phyloP scores from a whole-genome alignment of 2,888 invertebrate species.

The Crossocerus cetratus region DNA sequence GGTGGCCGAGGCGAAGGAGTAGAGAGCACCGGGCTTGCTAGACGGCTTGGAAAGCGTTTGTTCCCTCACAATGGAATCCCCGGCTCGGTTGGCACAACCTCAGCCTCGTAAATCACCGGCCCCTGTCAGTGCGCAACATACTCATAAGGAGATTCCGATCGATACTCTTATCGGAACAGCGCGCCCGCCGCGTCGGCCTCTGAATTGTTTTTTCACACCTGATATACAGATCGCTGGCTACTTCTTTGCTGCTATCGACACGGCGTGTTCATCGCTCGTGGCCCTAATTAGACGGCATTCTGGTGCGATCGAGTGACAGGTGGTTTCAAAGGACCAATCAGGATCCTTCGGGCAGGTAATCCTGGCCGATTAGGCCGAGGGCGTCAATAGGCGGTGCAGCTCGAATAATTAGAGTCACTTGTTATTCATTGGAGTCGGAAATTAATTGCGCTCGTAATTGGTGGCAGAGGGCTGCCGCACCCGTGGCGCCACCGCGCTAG shows the following conservation, averaged over 20 bases:
- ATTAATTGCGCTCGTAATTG: constrained; percentile 1
- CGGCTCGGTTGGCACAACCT: constrained; percentile 33
- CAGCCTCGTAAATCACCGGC: constrained; percentile 47
- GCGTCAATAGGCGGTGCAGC: neutral
- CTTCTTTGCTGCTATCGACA: neutral
- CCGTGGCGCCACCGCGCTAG: neutral
- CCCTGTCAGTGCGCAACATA: constrained; percentile 44
- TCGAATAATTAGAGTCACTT: constrained; percentile 3
- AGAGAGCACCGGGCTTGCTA: neutral
- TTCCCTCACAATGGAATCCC: constrained; percentile 46
- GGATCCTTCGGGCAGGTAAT: too few relatives aligned
- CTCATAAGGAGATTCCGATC: constrained; percentile 46
- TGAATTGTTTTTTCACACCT: neutral
- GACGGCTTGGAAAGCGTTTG: constrained; percentile 47
- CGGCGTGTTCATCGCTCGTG: neutral
- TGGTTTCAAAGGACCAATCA: too few relatives aligned
- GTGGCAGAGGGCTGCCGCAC: neutral
- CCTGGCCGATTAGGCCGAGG: too few relatives aligned
- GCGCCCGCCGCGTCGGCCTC: neutral
- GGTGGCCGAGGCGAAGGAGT: constrained; percentile 2
- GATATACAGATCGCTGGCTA: neutral
- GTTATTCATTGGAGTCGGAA: neutral
- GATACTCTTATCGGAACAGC: constrained; percentile 40
- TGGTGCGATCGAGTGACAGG: neutral
- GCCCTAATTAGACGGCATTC: neutral